Evolutionary conservation across 2,888 invertebrate genomes (phyloP).

Genomic region (Smittia sp.): DNA sequence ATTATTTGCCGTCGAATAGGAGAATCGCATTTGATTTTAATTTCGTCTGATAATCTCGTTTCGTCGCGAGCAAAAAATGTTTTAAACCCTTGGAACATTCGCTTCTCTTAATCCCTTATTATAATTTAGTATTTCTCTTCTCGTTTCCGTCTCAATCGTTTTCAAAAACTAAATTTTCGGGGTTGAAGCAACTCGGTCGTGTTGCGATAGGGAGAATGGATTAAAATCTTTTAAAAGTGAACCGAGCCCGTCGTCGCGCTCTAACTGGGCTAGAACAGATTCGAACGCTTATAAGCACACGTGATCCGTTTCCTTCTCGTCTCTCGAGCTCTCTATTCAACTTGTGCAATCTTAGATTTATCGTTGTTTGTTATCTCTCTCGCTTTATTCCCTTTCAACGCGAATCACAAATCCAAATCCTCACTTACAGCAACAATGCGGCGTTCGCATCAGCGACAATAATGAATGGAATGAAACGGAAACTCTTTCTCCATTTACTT

Average conservation of each 20-base stretch:
- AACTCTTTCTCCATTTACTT: slow-evolving; percentile 21
- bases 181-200: not conserved
- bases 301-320: not conserved
- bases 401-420: slow-evolving; percentile 20
- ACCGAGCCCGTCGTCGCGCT: not conserved
- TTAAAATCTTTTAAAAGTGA: slow-evolving; percentile 10
- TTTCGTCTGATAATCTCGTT: slow-evolving; percentile 18
- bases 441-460: slow-evolving; percentile 4
- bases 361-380: slow-evolving; percentile 26
- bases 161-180: slow-evolving; percentile 7
- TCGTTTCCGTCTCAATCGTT: slow-evolving; percentile 1
- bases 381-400: not conserved
- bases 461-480: slow-evolving; percentile 30
- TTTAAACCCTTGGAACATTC: slow-evolving; percentile 12
- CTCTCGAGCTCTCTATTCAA: not conserved
- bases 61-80: not conserved
- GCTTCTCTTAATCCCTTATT: slow-evolving; percentile 28
- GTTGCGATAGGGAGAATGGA: slow-evolving; percentile 10
- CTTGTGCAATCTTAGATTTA: slow-evolving; percentile 27
- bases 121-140: not conserved
- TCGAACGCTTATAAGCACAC: not conserved
- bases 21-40: slow-evolving; percentile 2
- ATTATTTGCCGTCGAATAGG: not conserved
- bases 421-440: slow-evolving; percentile 16
- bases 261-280: not conserved